Evolutionary conservation across 2,113 vertebrate genomes (phyloP), one percentile per base, ranked within the genome.

Genomic region (Pelvicachromis taeniatus): DNA sequence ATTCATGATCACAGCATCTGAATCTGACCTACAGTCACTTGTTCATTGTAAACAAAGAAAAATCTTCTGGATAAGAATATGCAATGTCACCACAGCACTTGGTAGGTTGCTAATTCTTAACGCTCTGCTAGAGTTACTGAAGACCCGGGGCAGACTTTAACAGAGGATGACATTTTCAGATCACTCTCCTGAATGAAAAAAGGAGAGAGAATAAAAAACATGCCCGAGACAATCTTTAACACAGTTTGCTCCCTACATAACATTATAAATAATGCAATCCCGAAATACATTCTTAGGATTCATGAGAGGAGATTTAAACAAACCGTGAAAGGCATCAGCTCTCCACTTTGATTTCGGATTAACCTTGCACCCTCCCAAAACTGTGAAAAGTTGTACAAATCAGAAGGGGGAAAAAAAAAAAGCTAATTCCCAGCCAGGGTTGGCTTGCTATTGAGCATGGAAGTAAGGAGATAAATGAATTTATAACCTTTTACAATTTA

Each of bases 91-190:
- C 40, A 78, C 81, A 88, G 89, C 90, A 87, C 84, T 91, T 85
- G 87, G 89, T 87, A 89, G 84, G 87, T 92, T 92, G 87, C 83
- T 94, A 89, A 93, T 94, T 94, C 89, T 89, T 94, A 91, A 94
- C 81, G 91, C 90, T 93, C 63, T n/a, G 33, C 82, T 90, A 84
- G 90, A 92, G 84, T 91, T 91, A 85, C 84, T 86, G 73, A 88
- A 87, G 89, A 92, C 92, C 91, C 42, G 23, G 26, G 91, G 87
- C 87, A 90, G 92, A 94, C 88, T 90, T 80, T 91, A 91, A 95
- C 88, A 88, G 84, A 88, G 78, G 84, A 85, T 93, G 91, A 95
- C 92, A 93, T 95, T 95, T 95, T 94, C 90, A 94, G 93, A 93
- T 95, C 93, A 90, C 89, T 88, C 87, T 92, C 82, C 82, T 91